phyloP scores from a whole-genome alignment of 2,888 invertebrate species.

The Dendrolimus houi region DNA sequence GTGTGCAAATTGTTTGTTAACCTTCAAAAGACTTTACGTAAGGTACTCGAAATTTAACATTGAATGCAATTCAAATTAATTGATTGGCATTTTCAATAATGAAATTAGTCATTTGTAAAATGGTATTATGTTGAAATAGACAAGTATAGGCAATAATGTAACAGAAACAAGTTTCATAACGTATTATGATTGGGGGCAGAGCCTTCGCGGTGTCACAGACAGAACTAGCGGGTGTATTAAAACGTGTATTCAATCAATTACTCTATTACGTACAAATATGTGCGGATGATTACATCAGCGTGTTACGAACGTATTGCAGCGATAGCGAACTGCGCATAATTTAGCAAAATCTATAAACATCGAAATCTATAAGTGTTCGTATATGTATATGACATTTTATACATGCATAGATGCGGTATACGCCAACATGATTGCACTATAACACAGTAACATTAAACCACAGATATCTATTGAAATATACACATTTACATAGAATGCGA shows the following conservation, averaged over 20 bases:
- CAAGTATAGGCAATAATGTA: neutral
- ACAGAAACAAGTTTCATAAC: neutral
- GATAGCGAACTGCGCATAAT: slow-evolving; percentile 55
- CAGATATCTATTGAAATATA: no score
- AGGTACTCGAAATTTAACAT: slow-evolving; percentile 11
- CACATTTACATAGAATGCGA: no score
- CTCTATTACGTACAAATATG: slow-evolving; percentile 6
- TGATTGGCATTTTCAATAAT: neutral
- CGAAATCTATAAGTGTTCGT: slow-evolving; percentile 57
- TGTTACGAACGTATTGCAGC: slow-evolving; percentile 23
- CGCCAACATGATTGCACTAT: no score
- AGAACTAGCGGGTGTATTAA: neutral
- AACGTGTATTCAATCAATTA: neutral
- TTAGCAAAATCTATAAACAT: slow-evolving; percentile 45
- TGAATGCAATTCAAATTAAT: neutral
- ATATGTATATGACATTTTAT: neutral
- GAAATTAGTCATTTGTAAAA: neutral
- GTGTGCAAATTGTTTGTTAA: slow-evolving; percentile 19
- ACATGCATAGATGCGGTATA: no score
- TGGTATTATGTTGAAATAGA: neutral
- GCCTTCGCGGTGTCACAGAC: neutral
- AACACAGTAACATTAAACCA: no score
- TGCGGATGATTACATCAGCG: slow-evolving; percentile 42
- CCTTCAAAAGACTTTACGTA: slow-evolving; percentile 16
- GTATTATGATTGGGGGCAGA: neutral